A percentile compares a stretch with the other conserved stretches of the same genome.
These are phyloP conservation scores for Gallinago media DNA, from an alignment of 2,113 vertebrate genomes.

Conservation along the genomic window DNA sequence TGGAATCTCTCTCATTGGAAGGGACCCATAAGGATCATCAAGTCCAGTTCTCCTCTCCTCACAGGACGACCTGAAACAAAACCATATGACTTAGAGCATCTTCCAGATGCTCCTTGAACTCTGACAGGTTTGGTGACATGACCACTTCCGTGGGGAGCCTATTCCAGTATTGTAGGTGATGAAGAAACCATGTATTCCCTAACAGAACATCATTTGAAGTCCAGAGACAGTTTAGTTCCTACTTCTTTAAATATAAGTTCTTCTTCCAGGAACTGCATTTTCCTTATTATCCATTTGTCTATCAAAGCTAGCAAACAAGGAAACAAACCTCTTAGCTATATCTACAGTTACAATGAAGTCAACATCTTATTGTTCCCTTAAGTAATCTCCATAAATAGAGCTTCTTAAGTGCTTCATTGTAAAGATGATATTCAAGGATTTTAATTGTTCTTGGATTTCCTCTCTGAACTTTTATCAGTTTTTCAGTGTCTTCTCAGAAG, in stretches of 20 bases:
- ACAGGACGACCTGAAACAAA: neutral
- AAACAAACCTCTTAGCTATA: neutral
- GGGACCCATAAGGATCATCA: accelerated
- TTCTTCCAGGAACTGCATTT: neutral
- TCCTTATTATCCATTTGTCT: neutral
- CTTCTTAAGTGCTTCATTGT: neutral
- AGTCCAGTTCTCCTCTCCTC: neutral
- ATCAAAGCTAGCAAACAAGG: neutral
- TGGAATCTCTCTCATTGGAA: neutral
- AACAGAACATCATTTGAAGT: neutral
- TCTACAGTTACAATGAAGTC: neutral
- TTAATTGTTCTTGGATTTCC: neutral
- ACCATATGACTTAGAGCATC: accelerated
- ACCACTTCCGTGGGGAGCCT: neutral
- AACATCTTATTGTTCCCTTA: neutral
- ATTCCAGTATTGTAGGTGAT: neutral
- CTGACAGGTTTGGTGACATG: neutral
- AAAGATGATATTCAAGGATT: neutral
- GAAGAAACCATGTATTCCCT: neutral
- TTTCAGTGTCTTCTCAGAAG: neutral
- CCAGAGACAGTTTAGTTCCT: neutral
- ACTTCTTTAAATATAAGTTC: neutral
- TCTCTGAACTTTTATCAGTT: neutral
- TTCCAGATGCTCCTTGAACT: neutral
- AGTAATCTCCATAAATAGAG: neutral